A percentile compares a stretch with the other conserved stretches of the same genome.
These are phyloP conservation scores for Merops nubicus DNA, from an alignment of 2,113 vertebrate genomes.

Conservation along the genomic window DNA sequence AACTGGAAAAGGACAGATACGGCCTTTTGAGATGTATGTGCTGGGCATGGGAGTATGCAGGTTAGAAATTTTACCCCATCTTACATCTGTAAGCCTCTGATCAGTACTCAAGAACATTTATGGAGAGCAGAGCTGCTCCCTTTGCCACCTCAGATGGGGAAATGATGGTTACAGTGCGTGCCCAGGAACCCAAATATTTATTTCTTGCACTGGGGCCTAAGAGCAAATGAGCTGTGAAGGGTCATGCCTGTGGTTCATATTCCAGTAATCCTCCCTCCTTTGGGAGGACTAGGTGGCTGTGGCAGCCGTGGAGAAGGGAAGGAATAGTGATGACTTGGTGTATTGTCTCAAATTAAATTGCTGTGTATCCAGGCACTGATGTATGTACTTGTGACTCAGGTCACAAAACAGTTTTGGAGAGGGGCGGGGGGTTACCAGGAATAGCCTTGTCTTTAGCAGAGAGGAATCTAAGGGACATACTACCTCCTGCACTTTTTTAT, in stretches of 20 bases:
- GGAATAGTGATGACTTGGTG: neutral
- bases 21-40: neutral
- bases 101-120: neutral
- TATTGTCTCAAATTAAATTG: slow-evolving; percentile 1
- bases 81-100: neutral
- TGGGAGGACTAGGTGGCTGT: neutral
- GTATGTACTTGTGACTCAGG: too few relatives aligned
- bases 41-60: neutral
- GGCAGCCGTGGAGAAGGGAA: neutral
- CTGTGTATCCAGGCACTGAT: neutral
- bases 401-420: too few relatives aligned
- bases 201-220: neutral
- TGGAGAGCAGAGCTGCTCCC: neutral
- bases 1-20: neutral
- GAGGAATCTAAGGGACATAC: neutral
- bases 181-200: neutral
- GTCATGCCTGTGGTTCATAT: neutral
- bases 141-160: neutral
- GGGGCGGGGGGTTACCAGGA: neutral
- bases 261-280: neutral
- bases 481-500: neutral
- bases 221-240: neutral
- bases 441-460: neutral
- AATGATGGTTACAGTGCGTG: neutral
- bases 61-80: neutral